These are phyloP conservation scores for Xiphophorus hellerii DNA, from an alignment of 2,113 vertebrate species.

Conservation along the genomic window DNA sequence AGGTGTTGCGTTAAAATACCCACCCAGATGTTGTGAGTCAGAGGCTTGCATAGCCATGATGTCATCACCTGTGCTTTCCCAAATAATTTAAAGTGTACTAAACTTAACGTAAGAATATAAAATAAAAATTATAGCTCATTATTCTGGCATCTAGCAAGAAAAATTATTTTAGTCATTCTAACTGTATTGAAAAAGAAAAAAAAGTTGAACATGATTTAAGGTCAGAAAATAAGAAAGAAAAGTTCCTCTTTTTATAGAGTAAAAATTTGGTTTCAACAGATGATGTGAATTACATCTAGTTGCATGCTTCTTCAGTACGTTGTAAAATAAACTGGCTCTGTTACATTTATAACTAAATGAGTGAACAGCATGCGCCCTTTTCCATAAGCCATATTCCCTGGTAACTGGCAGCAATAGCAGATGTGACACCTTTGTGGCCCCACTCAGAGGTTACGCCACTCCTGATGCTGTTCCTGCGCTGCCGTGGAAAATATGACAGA, in stretches of 20 bases:
- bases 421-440: slow-evolving; percentile 43
- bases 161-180: background rate
- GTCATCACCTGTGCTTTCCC: background rate
- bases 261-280: background rate
- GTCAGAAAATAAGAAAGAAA: background rate
- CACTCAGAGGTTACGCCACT: slow-evolving; percentile 30
- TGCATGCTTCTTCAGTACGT: no score
- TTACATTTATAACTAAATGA: background rate
- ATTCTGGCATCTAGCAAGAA: no score
- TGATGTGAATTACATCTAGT: background rate
- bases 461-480: slow-evolving; percentile 27
- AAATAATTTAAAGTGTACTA: background rate
- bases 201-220: background rate
- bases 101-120: background rate
- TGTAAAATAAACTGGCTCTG: background rate
- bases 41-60: background rate
- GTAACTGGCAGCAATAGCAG: slow-evolving; percentile 46
- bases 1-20: background rate
- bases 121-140: no score
- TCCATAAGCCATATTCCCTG: slow-evolving; percentile 37
- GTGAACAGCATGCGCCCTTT: background rate
- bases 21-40: background rate
- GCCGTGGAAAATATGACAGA: slow-evolving; percentile 61
- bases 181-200: background rate
- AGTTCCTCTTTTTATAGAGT: background rate